A percentile compares a stretch with the other conserved stretches of the same genome.
These are phyloP conservation scores for Serilophus lunatus DNA, from an alignment of 2,113 vertebrate species.

Conservation along the genomic window DNA sequence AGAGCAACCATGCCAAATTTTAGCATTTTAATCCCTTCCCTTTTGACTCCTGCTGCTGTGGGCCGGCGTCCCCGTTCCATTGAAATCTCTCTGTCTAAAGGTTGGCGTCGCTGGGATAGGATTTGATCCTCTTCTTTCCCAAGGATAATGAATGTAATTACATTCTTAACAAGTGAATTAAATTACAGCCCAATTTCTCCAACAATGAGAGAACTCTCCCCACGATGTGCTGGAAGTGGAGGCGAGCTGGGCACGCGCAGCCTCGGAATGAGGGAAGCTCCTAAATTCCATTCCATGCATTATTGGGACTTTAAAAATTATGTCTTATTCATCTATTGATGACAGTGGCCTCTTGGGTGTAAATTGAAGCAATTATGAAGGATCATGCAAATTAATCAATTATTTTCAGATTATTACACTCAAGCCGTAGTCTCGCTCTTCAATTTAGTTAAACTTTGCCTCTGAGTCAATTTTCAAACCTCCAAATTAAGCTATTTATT, in stretches of 20 bases:
- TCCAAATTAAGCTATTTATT: slow-evolving; percentile 61
- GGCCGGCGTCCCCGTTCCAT: background rate
- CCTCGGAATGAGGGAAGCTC: background rate
- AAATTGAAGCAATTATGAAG: slow-evolving; percentile 59
- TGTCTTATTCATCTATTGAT: slow-evolving; percentile 61
- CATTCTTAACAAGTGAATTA: slow-evolving; percentile 21
- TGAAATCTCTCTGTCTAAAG: background rate
- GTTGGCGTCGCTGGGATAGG: background rate
- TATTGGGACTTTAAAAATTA: slow-evolving; percentile 56
- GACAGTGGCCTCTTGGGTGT: slow-evolving; percentile 58
- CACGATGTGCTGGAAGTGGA: background rate
- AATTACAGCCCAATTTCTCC: background rate
- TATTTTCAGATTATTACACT: slow-evolving; percentile 68
- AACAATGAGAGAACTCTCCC: background rate
- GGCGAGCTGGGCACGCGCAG: background rate
- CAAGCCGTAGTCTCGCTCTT: slow-evolving; percentile 41
- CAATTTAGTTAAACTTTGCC: slow-evolving; percentile 57
- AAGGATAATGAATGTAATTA: slow-evolving; percentile 9
- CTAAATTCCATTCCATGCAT: background rate
- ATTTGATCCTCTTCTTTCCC: background rate
- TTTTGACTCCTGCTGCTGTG: background rate
- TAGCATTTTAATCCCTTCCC: background rate
- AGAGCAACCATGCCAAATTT: background rate
- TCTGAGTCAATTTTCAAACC: slow-evolving; percentile 57
- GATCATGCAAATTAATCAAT: slow-evolving; percentile 69